Base-by-base conservation (phyloP, 2,797 vertebrate species). In the Phaenicophaeus curvirostris region DNA sequence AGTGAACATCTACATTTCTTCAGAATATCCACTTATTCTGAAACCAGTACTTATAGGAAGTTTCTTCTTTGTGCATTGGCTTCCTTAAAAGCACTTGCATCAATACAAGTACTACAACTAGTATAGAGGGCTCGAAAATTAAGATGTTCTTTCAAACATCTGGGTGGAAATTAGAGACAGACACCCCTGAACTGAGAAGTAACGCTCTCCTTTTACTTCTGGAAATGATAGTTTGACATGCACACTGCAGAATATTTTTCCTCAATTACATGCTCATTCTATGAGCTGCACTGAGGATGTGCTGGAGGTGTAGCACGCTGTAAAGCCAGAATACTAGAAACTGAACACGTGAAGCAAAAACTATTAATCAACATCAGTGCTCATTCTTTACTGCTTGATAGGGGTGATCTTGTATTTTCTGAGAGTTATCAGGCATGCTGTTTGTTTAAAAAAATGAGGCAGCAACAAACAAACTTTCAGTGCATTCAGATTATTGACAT, bases 201-300 rank as follows among this genome's bases (percentile, higher is more conserved):
- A 77, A 19, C 15, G 15, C 8, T 31, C 25, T 90, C 48, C 8
- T 84, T 75, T 88, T 81, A 50, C 33, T 88, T 55, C 51, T 74
- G 44, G 63, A 55, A 41, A 35, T 20, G 15, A 41, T 63, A 30
- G 51, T 62, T 84, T 69, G 63, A 31, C 39, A 67, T 17, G 15
- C 9, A 23, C 5, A 13, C 11, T 3, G 30, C 41, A 46, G 27
- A 30, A 76, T 4, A 21, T 4, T 93, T 82, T 69, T 37, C 53
- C 53, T 57, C 0, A 0, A 30, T 65, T 69, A 41, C 0, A 0
- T 21, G 62, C 62, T 66, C 46, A 1, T 53, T 73, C n/a, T 33
- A 4, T 5, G 65, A 65, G 51, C 62, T 41, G n/a, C 15, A 18
- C 46, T 1, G 5, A 69, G 21, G 13, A 18, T 0, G 2, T 50